Base-by-base conservation (phyloP, 2,113 vertebrate genomes). In the Hippocampus zosterae region DNA sequence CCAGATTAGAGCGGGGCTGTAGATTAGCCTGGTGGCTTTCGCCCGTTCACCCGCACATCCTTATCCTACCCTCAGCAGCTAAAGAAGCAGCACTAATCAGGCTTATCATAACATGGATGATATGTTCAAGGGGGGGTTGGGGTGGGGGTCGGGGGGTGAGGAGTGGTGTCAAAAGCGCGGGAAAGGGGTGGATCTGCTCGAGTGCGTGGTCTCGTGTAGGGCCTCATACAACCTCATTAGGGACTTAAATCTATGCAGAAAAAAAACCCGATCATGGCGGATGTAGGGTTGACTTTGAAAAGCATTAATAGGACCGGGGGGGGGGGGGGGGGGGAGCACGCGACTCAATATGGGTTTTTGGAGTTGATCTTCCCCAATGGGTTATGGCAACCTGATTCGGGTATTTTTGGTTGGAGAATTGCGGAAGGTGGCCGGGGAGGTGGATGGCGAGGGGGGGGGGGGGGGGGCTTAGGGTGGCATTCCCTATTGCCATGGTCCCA, bases 1-100 rank as follows among this genome's bases (percentile, higher is more conserved):
- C 95, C 94, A 97, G 95, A 96, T 98, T 96, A 96, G 77, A 92
- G 93, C 93, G 90, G 82, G 91, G 94, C 91, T 88, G 87, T 93
- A 95, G 95, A 95, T 95, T 89, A 95, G 95, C 94, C 93, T 93
- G 92, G 92, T 94, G 79, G 82, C 93, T 92, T 92, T 93, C 92
- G 93, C 94, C 83, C 85, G 94, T 93, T 93, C 93, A 94, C 93
- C 94, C 84, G 87, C 88, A 88, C 82, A 85, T 84, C 83, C 83
- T 85, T 80, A 83, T 85, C 82, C 84, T 86, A 81, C 84, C 88
- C 88, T 88, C 81, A 84, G 89, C 83, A 89, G 88, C 76, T 83
- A 86, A 84, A 87, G 84, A 88, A 87, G 85, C 87, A 86, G 84
- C 87, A 90, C 88, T 90, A 89, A 89, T 89, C 88, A 86, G 88